A percentile compares a stretch with the other conserved stretches of the same genome.
These are phyloP conservation scores for Gonioctena quinquepunctata DNA, from an alignment of 1,140 invertebrate species.

Conservation along the genomic window DNA sequence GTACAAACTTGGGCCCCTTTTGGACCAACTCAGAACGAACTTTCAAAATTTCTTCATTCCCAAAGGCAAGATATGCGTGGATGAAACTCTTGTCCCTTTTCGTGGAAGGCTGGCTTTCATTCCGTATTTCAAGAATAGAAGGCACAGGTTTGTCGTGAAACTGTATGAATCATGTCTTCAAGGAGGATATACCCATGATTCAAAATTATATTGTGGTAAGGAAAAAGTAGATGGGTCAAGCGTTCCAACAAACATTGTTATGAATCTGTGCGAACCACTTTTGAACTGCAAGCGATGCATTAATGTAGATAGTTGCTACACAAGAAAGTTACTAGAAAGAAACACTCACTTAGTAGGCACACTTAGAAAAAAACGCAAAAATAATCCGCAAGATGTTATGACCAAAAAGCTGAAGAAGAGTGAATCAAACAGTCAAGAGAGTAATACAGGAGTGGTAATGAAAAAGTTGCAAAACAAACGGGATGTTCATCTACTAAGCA, in stretches of 20 bases:
- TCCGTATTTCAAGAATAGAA: too few species aligned
- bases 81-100: constrained; percentile 56
- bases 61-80: constrained; percentile 48
- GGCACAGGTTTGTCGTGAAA: background rate
- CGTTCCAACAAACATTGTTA: too few species aligned
- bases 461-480: background rate
- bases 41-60: constrained; percentile 48
- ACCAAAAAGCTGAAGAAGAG: background rate
- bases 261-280: too few species aligned
- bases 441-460: background rate
- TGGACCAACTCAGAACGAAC: constrained; percentile 37
- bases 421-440: background rate
- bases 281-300: too few species aligned
- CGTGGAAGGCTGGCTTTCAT: constrained; percentile 46
- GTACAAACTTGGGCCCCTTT: constrained; percentile 46
- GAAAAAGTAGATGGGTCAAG: background rate
- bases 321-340: too few species aligned
- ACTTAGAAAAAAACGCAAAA: too few species aligned
- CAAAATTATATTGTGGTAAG: background rate
- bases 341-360: too few species aligned
- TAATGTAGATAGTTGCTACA: too few species aligned
- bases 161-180: background rate
- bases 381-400: background rate
- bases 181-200: background rate
- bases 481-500: background rate